phyloP scores from a whole-genome alignment of 1,140 invertebrate genomes.

The Micrasema longulum region DNA sequence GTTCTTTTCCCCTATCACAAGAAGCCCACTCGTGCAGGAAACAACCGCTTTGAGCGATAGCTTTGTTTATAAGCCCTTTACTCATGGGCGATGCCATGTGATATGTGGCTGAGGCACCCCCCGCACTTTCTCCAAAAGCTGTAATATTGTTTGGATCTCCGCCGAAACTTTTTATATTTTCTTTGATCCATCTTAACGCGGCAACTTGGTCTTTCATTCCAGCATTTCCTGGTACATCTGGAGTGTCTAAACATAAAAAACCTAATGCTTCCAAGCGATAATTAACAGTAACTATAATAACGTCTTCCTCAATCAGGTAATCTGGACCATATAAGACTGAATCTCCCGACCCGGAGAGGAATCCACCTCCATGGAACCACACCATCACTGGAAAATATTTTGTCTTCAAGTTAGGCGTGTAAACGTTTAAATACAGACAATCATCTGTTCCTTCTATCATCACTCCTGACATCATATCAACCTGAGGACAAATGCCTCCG shows the following conservation, averaged over 20 bases:
- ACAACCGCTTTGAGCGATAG: conserved; percentile 74
- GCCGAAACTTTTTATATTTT: conserved; percentile 75
- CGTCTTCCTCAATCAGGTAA: conserved; percentile 71
- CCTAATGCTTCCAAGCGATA: conserved; percentile 70
- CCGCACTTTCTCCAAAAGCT: conserved; percentile 71
- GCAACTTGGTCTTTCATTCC: conserved; percentile 78
- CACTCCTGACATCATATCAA: conserved; percentile 54
- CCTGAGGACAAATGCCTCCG: conserved; percentile 63
- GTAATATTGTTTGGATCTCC: conserved; percentile 65
- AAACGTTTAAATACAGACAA: conserved; percentile 75
- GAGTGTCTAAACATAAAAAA: conserved; percentile 73
- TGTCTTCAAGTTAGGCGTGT: conserved; percentile 64
- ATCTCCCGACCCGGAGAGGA: conserved; percentile 71
- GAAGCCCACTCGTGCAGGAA: conserved; percentile 59
- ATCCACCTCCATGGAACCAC: conserved; percentile 83
- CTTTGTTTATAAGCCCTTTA: conserved; percentile 68
- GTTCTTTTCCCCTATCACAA: conserved; percentile 56
- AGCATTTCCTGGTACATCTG: conserved; percentile 73
- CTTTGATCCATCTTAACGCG: conserved; percentile 76
- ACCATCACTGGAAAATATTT: conserved; percentile 65
- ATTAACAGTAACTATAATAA: conserved; percentile 79
- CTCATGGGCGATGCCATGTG: conserved; percentile 68
- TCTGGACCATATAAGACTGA: conserved; percentile 71
- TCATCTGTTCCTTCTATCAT: conserved; percentile 66
- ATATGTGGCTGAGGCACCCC: conserved; percentile 65